A percentile compares a stretch with the other conserved stretches of the same genome.
These are phyloP conservation scores for Harpegnathos saltator DNA, from an alignment of 1,140 invertebrate species.

Conservation along the genomic window DNA sequence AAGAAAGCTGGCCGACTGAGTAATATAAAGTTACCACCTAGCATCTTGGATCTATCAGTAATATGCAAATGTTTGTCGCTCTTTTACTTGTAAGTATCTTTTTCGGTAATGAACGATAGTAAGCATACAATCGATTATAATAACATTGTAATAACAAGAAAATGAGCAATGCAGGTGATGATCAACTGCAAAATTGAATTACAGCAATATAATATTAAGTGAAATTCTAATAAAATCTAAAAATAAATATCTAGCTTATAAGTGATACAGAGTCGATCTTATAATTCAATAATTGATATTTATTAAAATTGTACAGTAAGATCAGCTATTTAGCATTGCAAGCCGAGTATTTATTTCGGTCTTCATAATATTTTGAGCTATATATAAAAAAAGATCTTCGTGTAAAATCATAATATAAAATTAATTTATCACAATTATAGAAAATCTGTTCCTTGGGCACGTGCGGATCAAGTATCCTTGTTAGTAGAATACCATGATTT, in stretches of 20 bases:
- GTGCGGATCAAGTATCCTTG: slow-evolving; percentile 74
- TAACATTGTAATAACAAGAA: slow-evolving; percentile 36
- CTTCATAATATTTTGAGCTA: no score
- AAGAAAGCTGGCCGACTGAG: slow-evolving; percentile 71
- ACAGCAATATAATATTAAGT: no score
- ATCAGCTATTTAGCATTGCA: no score
- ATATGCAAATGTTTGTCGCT: slow-evolving; percentile 83
- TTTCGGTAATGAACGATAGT: no score
- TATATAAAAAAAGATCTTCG: no score
- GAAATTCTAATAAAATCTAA: no score
- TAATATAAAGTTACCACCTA: slow-evolving; percentile 81
- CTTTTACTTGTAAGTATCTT: slow-evolving; percentile 83
- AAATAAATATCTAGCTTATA: no score
- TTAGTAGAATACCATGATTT: slow-evolving; percentile 84
- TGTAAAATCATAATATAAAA: slow-evolving; percentile 31
- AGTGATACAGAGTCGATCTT: background rate
- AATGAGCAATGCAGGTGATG: slow-evolving; percentile 37
- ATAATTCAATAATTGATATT: no score
- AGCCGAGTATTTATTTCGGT: background rate
- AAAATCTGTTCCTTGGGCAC: slow-evolving; percentile 82
- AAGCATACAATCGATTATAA: background rate
- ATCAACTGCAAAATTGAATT: background rate
- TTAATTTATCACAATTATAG: slow-evolving; percentile 68
- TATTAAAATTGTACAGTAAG: no score
- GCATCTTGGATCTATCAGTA: slow-evolving; percentile 83